Base-by-base conservation (phyloP, 2,888 invertebrate genomes). In the Diadegma fenestrale region DNA sequence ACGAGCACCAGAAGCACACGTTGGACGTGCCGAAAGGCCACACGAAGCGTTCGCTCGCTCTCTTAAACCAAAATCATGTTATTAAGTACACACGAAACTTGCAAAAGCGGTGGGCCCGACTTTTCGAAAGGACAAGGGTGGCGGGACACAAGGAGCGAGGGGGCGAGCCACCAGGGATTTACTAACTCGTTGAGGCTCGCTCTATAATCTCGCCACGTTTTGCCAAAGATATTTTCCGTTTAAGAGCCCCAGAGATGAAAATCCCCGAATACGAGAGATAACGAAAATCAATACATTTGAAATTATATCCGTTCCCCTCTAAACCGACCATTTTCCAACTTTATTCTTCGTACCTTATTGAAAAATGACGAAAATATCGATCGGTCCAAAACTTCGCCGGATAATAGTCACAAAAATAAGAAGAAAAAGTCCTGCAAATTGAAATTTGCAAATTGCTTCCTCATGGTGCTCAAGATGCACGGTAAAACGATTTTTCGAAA, bases 61-160 rank as follows among this genome's bases (percentile, higher is more conserved):
- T 58, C 48, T 14, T 37, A 66, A 30, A 26, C 75, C 33, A 61
- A 82, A 77, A 77, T 77, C 69, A 22, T 54, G 76, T 82, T 76
- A 76, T 76, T 77, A 77, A 82, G 69, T 82, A 77, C 76, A 71
- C 43, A 19, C 63, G 54, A 82, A 76, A 54, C 43, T 76, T 22
- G 72, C 17, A 10, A 14, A 54, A 30, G 30, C 30, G 54, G 10
- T 7, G 54, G 51, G 54, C 48, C 7, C 33, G 51, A 64, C 48
- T 43, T 63, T 63, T 76, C 48, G 63, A 64, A 48, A 76, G 19
- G 48, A 14, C 30, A 45, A 26, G 19, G 14, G 8, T 0, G 41
- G 12, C 58, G 22, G 22, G 41, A 17, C 54, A 7, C 41, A 5
- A 14, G 54, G 30, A 33, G 43, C 63, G 45, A 0, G 22, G 10